A percentile compares a stretch with the other conserved stretches of the same genome.
Conservation (phyloP, 2,888 invertebrate genomes). For the Eumacrocentrus americanus region DNA sequence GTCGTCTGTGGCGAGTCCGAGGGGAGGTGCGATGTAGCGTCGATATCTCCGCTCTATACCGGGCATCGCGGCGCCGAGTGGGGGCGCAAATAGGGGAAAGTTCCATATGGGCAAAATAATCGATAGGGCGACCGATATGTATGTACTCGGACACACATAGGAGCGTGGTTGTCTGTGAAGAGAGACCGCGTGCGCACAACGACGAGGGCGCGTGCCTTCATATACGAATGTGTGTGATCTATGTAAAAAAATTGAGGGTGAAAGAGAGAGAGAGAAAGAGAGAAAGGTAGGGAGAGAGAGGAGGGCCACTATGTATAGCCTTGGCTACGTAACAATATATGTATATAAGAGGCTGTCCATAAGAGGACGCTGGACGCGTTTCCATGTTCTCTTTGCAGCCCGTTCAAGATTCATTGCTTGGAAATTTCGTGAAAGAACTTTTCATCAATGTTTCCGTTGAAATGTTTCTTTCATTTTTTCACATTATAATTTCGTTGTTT, state of each 20-base stretch:
- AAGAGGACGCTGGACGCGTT: constrained; percentile 16
- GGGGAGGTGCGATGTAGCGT: constrained; percentile 56
- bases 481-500: background rate
- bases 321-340: background rate
- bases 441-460: background rate
- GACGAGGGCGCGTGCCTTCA: background rate
- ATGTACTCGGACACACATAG: constrained; percentile 33
- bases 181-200: constrained; percentile 30
- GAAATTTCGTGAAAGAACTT: constrained; percentile 7
- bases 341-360: background rate
- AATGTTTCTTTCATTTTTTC: background rate
- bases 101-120: constrained; percentile 61
- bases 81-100: constrained; percentile 53
- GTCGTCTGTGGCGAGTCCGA: constrained; percentile 9
- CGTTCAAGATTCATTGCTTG: constrained; percentile 32
- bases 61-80: constrained; percentile 52
- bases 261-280: background rate
- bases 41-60: constrained; percentile 60
- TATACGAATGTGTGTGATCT: background rate
- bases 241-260: background rate
- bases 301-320: no score
- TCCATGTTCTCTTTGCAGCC: constrained; percentile 21
- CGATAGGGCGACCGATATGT: constrained; percentile 61
- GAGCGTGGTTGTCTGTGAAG: constrained; percentile 21
- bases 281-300: background rate